Base-by-base conservation (phyloP, 2,797 vertebrate species). In the Monodelphis domestica region DNA sequence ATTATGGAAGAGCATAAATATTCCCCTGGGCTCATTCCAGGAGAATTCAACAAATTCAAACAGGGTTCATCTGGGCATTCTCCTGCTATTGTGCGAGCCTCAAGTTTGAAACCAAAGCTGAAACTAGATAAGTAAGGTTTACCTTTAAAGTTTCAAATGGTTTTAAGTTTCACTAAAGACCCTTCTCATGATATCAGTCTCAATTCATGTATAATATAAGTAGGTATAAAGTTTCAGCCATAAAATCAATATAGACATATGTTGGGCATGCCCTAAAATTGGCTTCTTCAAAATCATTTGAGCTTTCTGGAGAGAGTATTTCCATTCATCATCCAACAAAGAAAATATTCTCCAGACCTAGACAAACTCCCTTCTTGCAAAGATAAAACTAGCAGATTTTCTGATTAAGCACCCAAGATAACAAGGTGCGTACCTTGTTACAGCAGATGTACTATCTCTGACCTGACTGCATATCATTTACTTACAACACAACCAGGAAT, bases 121-220 rank as follows among this genome's bases (percentile, higher is more conserved):
- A 97, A 96, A 93, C 96, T 93, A 92, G 96, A 97, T 94, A 87
- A 96, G 24, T 50, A 84, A 26, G 38, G 38, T 84, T 84, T 45
- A 84, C 38, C 70, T 84, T 45, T 84, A 84, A 84, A 84, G 95
- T 95, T 96, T 96, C 96, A 94, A 12, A 0, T 91, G 54, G 97
- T 93, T 93, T 97, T 93, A 91, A 89, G 92, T 97, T 97, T 96
- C 96, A 92, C 94, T 91, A 57, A 91, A 94, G 91, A 88, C 96
- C 95, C 94, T 96, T 91, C 95, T 97, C 93, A 95, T 89, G 96
- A 97, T 95, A 95, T 96, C 51, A 89, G 88, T 63, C 54, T 10
- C 78, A 55, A 97, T 97, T 97, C 96, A 97, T 97, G 95, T 96
- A 96, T 97, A 97, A 97, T 97, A 97, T 94, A 97, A 95, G 92